Evolutionary conservation across 1,140 invertebrate genomes (phyloP).

Genomic region (Helicoverpa armigera): DNA sequence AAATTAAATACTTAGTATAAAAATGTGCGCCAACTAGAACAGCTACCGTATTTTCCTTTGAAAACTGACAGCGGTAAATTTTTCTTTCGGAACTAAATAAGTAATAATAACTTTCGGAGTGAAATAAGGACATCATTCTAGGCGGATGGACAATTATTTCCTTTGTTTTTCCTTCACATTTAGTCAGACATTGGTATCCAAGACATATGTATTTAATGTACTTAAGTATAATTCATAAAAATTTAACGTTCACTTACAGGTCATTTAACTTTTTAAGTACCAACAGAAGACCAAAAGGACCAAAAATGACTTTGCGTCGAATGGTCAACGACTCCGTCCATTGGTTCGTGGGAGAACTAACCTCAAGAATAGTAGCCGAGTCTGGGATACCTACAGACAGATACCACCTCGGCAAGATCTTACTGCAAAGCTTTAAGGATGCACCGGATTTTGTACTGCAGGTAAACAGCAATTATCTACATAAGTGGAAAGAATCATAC

Average conservation of each 20-base stretch:
- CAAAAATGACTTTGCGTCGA: constrained; percentile 46
- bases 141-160: no score
- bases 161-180: no score
- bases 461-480: constrained; percentile 47
- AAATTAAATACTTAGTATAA: no score
- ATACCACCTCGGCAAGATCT: constrained; percentile 72
- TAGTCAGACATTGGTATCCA: no score
- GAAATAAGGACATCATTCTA: no score
- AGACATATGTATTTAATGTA: no score
- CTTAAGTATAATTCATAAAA: background rate
- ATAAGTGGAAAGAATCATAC: no score
- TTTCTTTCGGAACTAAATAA: no score
- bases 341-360: constrained; percentile 67
- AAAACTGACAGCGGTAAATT: no score
- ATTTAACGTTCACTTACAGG: background rate
- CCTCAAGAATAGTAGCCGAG: constrained; percentile 61
- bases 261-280: background rate
- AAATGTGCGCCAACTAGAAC: no score
- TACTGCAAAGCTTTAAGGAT: constrained; percentile 67
- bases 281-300: background rate
- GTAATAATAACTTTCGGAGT: no score
- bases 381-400: constrained; percentile 63
- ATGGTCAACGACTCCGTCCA: constrained; percentile 58
- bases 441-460: constrained; percentile 67
- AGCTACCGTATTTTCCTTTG: no score